Evolutionary conservation across 2,113 vertebrate genomes (phyloP), one percentile per base, ranked within the genome.

Genomic region (Siniperca knerii): DNA sequence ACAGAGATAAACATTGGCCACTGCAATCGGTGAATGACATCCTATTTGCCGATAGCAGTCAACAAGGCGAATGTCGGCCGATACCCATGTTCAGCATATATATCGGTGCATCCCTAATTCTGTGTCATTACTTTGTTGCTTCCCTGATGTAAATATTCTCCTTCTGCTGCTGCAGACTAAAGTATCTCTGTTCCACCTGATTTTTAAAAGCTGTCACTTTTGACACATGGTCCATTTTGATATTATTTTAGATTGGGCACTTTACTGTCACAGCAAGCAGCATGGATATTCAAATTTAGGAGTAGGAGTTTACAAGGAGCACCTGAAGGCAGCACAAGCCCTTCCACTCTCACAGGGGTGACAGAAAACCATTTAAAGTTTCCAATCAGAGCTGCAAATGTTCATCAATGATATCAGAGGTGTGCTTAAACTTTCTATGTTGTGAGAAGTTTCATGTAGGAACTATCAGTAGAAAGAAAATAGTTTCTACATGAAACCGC

Each of bases 321-420:
- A 62, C 58, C 8, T 77, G 44, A 74, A 73, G 16, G 52, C 52
- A 77, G 6, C 75, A 79, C 18, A 16, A 8, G 13, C 5, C 42
- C n/a, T 6, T 40, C 6, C 7, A 21, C 25, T 40, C 7, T 13
- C 4, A 69, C 11, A 13, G n/a, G 7, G 37, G 23, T 50, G 42
- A 33, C 35, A 21, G 11, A 15, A 62, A 40, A 29, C 4, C 2
- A 44, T 44, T n/a, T 42, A 0, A 57, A 1, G 4, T 18, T n/a
- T 9, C 33, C 1, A 57, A 40, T 50, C 42, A 58, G 20, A n/a
- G 33, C 4, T 29, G 61, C 42, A 20, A 10, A 58, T 50, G 15
- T 35, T 40, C 7, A 46, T 2, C 33, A 18, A 20, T 11, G 33
- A 8, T 7, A 40, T 21, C 11, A n/a, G 8, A 33, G 10, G 20